Evolutionary conservation across 2,797 vertebrate genomes (phyloP), one percentile per base, ranked within the genome.

Genomic region (Lutjanus argentimaculatus): DNA sequence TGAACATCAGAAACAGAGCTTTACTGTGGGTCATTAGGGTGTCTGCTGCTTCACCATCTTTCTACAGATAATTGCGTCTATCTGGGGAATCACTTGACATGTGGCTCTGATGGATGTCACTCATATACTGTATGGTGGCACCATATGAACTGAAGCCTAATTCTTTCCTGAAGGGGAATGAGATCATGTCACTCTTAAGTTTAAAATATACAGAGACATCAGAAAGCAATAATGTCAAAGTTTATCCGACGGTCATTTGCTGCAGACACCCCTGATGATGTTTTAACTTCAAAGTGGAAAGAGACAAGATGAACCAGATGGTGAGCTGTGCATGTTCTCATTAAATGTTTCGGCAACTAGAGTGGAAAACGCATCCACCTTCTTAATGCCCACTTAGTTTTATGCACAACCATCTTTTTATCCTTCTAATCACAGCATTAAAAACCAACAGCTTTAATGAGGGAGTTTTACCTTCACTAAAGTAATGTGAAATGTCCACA

Each of bases 41-140:
- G 17, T 67, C 15, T 42, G 36, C 15, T 59, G 40, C n/a, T 36
- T 56, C 82, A 40, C 12, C 0, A 6, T 19, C 15, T 46, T 46
- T 43, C 49, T 21, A 6, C 15, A 70, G 48, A 52, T 83, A 65
- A 84, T 57, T 8, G 2, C 67, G 48, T 63, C 46, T 67, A 30
- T 82, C 51, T 65, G 48, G 30, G 22, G 51, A 66, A 61, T 63
- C 71, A 53, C 56, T 69, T 43, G 71, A 79, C 64, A 72, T 67
- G 25, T 46, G 57, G 42, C 61, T 46, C 63, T 84, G 75, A 86
- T 78, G 56, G 82, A 87, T 89, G 72, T 66, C 72, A 52, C 80
- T 82, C 72, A 79, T 59, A 85, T 83, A 19, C 48, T 16, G 40
- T 14, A 3, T 17, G 7, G 43, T 14, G 42, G 59, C 16, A 51